Percentiles rank a stretch among this genome's conserved stretches.
These are phyloP conservation scores for Rallus crepitans DNA, from an alignment of 2,797 vertebrate genomes.

Conservation along the genomic window DNA sequence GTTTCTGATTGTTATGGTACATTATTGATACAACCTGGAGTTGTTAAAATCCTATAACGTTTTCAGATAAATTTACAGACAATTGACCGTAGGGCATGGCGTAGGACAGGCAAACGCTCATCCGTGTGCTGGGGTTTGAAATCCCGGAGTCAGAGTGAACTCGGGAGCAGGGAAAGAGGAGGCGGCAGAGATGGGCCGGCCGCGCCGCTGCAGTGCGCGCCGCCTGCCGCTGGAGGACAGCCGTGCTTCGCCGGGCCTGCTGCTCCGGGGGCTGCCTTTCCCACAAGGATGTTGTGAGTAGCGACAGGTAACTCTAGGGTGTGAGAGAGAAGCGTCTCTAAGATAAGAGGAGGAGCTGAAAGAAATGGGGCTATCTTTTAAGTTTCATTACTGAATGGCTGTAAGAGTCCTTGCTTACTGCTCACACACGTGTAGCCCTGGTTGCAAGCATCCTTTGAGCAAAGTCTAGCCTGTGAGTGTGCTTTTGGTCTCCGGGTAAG, in stretches of 20 bases:
- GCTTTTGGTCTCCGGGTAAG: background rate
- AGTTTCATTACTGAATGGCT: background rate
- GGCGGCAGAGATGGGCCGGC: background rate
- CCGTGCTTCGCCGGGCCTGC: background rate
- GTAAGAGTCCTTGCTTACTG: background rate
- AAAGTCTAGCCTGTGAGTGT: background rate
- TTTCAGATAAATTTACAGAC: background rate
- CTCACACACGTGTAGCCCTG: rapidly evolving
- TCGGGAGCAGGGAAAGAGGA: background rate
- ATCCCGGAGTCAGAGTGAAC: background rate
- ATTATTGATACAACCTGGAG: background rate
- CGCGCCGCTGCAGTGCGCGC: background rate
- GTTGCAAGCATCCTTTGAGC: background rate
- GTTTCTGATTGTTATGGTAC: background rate
- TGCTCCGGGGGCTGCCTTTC: background rate
- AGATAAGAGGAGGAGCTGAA: background rate
- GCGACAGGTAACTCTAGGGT: background rate
- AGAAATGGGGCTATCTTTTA: background rate
- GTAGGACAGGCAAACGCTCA: background rate
- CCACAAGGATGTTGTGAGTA: background rate
- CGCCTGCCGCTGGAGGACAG: background rate
- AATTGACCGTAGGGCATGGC: rapidly evolving
- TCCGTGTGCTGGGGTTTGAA: background rate
- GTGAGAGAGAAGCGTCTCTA: background rate
- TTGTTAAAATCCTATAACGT: background rate